Percentiles rank a stretch among this genome's conserved stretches.
These are phyloP conservation scores for Hassar affinis DNA, from an alignment of 2,113 vertebrate genomes.

Conservation along the genomic window DNA sequence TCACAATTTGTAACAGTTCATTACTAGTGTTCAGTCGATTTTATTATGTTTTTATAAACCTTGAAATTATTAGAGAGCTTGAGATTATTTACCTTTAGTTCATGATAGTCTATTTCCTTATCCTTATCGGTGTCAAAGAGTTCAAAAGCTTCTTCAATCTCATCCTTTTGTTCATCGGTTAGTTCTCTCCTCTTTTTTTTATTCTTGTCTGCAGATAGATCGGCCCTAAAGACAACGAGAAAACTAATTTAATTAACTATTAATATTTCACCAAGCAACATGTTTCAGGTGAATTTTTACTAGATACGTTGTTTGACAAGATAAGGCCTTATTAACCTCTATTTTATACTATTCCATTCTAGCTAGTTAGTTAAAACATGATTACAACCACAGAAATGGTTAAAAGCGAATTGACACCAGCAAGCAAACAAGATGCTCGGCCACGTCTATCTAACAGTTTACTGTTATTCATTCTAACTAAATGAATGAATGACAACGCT, in stretches of 20 bases:
- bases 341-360: neutral
- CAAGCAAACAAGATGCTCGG: neutral
- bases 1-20: neutral
- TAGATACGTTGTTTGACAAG: neutral
- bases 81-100: slow-evolving; percentile 83
- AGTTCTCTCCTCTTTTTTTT: slow-evolving; percentile 88
- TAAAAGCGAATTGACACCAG: neutral
- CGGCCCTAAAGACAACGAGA: slow-evolving; percentile 69
- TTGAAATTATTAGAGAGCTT: slow-evolving; percentile 53
- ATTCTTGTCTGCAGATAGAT: slow-evolving; percentile 80
- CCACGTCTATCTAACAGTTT: neutral
- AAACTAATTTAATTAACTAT: neutral
- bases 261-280: neutral
- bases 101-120: slow-evolving; percentile 91
- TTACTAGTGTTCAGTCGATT: neutral
- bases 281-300: too few species aligned
- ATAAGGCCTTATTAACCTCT: neutral
- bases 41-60: neutral
- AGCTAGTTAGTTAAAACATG: neutral
- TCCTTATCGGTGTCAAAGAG: slow-evolving; percentile 97
- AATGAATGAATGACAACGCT: neutral
- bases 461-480: neutral
- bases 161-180: slow-evolving; percentile 91
- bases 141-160: slow-evolving; percentile 97
- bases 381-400: neutral